Percentiles rank a stretch among this genome's conserved stretches.
These are phyloP conservation scores for Atractosteus spatula DNA, from an alignment of 2,113 vertebrate species.

Conservation along the genomic window DNA sequence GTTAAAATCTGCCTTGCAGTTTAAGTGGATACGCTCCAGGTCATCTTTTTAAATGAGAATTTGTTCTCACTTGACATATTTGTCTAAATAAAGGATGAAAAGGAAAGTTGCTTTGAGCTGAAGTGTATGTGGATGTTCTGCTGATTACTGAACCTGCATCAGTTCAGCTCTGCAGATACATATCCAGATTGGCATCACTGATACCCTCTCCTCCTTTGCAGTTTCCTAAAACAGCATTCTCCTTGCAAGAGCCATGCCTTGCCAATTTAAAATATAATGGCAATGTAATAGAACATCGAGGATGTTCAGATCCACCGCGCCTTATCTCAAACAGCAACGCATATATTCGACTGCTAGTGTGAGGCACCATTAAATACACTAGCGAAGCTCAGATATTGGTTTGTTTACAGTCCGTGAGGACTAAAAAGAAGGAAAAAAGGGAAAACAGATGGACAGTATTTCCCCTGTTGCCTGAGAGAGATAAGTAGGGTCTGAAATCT, in stretches of 20 bases:
- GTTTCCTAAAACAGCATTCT: neutral
- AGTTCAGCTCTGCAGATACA: neutral
- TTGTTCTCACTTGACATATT: neutral
- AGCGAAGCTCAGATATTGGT: neutral
- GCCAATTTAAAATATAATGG: neutral
- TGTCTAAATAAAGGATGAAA: neutral
- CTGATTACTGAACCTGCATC: neutral
- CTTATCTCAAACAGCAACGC: slow-evolving; percentile 4
- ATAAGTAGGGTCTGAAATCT: neutral
- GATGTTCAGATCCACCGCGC: neutral
- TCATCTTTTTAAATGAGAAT: too few species aligned
- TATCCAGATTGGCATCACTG: neutral
- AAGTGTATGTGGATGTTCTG: neutral
- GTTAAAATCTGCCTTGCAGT: too few species aligned
- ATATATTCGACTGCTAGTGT: neutral
- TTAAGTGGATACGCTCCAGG: too few species aligned
- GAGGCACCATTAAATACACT: neutral
- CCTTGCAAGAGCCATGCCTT: neutral
- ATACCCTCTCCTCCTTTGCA: neutral
- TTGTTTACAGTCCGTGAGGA: neutral
- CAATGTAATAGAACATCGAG: neutral
- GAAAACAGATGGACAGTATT: slow-evolving; percentile 11
- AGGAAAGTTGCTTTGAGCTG: neutral
- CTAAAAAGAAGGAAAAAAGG: neutral
- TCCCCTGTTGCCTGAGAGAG: slow-evolving; percentile 1